Conservation (phyloP, 2,797 vertebrate genomes). For the Lepus townsendii region DNA sequence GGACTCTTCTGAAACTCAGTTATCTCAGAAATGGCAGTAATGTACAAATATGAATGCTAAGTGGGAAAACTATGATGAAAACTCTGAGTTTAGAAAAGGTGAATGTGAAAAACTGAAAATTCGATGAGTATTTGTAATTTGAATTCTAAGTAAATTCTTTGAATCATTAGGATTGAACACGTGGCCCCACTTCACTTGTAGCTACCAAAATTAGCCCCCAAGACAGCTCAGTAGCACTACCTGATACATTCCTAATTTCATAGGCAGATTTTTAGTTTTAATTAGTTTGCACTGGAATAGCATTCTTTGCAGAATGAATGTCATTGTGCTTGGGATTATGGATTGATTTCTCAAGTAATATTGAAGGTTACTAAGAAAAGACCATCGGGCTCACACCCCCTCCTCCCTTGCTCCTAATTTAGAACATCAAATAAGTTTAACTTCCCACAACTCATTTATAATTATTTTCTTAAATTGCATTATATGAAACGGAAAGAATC, state of each 20-base stretch:
- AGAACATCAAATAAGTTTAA: conserved; percentile 77
- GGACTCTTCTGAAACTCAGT: neutral
- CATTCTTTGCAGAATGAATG: conserved; percentile 50
- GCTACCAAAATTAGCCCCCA: conserved; percentile 26
- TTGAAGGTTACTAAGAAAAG: conserved; percentile 76
- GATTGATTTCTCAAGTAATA: conserved; percentile 74
- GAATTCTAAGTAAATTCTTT: conserved; percentile 52
- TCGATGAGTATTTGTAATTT: neutral
- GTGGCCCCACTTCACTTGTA: neutral
- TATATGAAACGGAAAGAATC: conserved; percentile 76
- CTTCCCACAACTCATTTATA: conserved; percentile 65
- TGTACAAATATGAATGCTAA: neutral
- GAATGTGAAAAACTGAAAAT: conserved; percentile 10
- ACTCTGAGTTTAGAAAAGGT: neutral
- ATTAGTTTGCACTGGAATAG: conserved; percentile 51
- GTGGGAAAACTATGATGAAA: neutral
- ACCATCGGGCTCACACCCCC: conserved; percentile 52
- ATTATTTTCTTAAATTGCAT: conserved; percentile 77
- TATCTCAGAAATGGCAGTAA: neutral
- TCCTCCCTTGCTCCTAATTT: conserved; percentile 63
- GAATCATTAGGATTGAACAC: conserved; percentile 54
- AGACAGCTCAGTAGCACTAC: neutral
- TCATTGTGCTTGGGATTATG: conserved; percentile 47
- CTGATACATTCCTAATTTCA: conserved; percentile 31
- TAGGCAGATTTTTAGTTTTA: conserved; percentile 64